phyloP scores from a whole-genome alignment of 1,140 invertebrate species.

The Halesus radiatus region DNA sequence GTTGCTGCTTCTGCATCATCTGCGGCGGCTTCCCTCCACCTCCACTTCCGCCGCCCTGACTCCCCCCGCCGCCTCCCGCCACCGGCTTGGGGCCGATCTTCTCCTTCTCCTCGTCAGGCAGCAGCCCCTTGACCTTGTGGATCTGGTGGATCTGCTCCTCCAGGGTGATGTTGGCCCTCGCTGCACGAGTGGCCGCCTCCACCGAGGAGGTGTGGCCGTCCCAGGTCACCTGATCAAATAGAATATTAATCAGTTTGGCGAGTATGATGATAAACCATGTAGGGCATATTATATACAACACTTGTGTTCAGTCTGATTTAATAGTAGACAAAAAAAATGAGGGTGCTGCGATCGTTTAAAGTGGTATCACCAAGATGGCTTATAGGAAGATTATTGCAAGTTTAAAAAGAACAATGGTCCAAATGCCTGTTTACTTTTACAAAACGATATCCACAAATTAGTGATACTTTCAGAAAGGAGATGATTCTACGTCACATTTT shows the following conservation, averaged over 20 bases:
- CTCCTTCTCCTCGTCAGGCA: slow-evolving; percentile 95
- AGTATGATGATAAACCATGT: no score
- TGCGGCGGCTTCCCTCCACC: slow-evolving; percentile 49
- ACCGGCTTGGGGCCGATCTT: slow-evolving; percentile 89
- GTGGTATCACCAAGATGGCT: no score
- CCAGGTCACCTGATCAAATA: slow-evolving; percentile 82
- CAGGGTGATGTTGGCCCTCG: slow-evolving; percentile 94
- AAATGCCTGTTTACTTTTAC: no score
- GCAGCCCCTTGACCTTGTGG: slow-evolving; percentile 93
- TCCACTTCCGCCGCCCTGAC: slow-evolving; percentile 54
- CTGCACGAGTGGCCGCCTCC: slow-evolving; percentile 91
- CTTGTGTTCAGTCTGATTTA: no score
- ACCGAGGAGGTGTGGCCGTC: slow-evolving; percentile 97
- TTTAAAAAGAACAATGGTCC: no score
- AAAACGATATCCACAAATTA: no score
- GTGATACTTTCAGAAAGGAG: no score
- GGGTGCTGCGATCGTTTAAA: no score
- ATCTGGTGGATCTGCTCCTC: slow-evolving; percentile 98
- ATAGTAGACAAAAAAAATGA: no score
- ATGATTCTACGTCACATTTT: no score
- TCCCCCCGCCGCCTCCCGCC: slow-evolving; percentile 58
- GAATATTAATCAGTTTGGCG: background rate
- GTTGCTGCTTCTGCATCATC: slow-evolving; percentile 2
- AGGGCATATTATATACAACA: no score
- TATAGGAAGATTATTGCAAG: no score